These are phyloP conservation scores for Congeria kusceri DNA, from an alignment of 2,888 invertebrate species.

Conservation along the genomic window DNA sequence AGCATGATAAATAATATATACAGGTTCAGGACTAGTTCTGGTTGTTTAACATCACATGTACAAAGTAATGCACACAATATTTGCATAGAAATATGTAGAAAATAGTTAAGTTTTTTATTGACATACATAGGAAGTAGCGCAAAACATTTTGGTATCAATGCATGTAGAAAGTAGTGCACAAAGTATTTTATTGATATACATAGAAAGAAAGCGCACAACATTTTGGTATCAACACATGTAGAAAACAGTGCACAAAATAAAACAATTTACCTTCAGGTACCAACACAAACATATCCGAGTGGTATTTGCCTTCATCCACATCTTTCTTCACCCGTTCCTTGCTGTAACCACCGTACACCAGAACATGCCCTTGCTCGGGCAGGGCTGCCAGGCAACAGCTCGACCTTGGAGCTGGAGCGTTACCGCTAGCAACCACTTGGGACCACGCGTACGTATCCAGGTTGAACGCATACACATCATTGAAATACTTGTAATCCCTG, in stretches of 20 bases:
- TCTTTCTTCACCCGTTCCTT: constrained; percentile 91
- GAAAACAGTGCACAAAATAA: neutral
- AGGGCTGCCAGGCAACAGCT: constrained; percentile 91
- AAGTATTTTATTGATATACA: no score
- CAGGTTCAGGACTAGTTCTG: no score
- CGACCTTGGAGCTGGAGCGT: constrained; percentile 90
- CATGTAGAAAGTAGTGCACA: no score
- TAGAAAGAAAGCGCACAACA: no score
- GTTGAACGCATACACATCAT: constrained; percentile 94
- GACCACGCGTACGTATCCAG: constrained; percentile 92
- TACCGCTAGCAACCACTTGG: constrained; percentile 88
- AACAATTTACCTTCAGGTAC: constrained; percentile 75
- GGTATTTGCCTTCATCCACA: constrained; percentile 90
- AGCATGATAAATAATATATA: no score
- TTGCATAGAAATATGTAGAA: no score
- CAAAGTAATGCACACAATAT: no score
- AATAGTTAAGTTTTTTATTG: no score
- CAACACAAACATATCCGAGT: constrained; percentile 89
- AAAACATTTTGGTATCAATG: no score
- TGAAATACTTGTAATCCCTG: constrained; percentile 94
- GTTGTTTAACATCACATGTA: no score
- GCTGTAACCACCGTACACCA: constrained; percentile 92
- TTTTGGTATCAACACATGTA: no score
- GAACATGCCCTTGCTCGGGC: constrained; percentile 87
- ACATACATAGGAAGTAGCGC: no score